Percentiles rank a stretch among this genome's conserved stretches.
Conservation (phyloP, 2,888 invertebrate genomes). For the Sarcophaga variegata region DNA sequence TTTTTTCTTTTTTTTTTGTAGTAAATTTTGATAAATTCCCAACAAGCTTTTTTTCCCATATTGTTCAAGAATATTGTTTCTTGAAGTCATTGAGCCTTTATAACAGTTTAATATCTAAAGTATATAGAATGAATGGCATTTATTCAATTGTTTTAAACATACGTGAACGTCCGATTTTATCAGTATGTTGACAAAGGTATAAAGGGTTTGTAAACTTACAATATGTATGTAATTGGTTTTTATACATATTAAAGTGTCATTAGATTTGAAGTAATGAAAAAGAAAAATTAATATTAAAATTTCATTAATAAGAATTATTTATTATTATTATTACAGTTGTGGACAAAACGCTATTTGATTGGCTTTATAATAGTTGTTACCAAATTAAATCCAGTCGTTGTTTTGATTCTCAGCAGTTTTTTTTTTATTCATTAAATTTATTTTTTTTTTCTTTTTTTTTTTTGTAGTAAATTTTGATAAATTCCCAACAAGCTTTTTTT, state of each 20-base stretch:
- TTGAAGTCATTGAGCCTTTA: constrained; percentile 28
- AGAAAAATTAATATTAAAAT: too few relatives aligned
- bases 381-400: too few relatives aligned
- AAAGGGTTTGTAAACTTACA: not conserved
- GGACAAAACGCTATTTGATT: too few relatives aligned
- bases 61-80: not conserved
- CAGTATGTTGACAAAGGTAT: not conserved
- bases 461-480: constrained; percentile 8
- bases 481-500: constrained; percentile 22
- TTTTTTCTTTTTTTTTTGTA: too few relatives aligned
- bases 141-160: not conserved
- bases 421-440: too few relatives aligned
- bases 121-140: not conserved
- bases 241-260: not conserved
- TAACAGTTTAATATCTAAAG: constrained; percentile 10
- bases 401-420: not conserved
- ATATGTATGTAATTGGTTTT: not conserved
- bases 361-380: too few relatives aligned
- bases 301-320: too few relatives aligned
- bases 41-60: constrained; percentile 2
- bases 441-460: too few relatives aligned
- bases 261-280: too few relatives aligned
- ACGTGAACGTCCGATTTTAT: not conserved
- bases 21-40: constrained; percentile 24
- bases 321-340: too few relatives aligned